Base-by-base conservation (phyloP, 1,140 invertebrate species). In the Streblospio benedicti region DNA sequence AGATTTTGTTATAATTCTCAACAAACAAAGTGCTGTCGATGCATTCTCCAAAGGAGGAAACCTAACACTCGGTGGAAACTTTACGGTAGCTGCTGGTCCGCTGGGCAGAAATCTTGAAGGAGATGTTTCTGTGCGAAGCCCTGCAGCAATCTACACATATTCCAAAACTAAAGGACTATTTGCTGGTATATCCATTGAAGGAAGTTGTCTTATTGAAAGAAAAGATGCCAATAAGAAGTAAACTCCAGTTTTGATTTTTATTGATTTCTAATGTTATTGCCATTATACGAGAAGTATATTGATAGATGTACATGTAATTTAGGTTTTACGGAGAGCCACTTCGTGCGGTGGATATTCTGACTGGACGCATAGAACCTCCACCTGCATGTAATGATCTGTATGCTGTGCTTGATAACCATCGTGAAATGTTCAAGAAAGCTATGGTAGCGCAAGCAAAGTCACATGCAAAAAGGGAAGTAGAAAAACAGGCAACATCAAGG, bases 41-140 rank as follows among this genome's bases (percentile, higher is more conserved):
- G 73, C 73, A 5, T 75, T 75, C 58, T 75, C 73, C 20, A 75
- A 73, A 66, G 73, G 73, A 65, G 73, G 73, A 60, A 75, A 75
- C 57, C 60, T 75, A n/a, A 75, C 73, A 1, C 64, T 75, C 20
- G 73, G 73, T 16, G 73, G 73, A 25, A 75, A 75, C 43, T 72
- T 75, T 57, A 73, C 70, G 1, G 68, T 75, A 31, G 73, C 73
- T 18, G 73, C 72, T 12, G 73, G 73, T 6, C 73, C 73, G 1
- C 47, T 75, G 3, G 73, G 73, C 5, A 59, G 73, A 12, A 75
- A 73, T 52, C 1, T 75, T 1, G 73, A 75, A 57, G 73, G 68
- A 9, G 73, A 75, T 60, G 64, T 75, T 16, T 59, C 73, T 20
- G 52, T 75, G 1, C 58, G 71, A 14, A 70, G 71, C 52, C 65